Percentiles rank a stretch among this genome's conserved stretches.
Evolutionary conservation across 1,140 invertebrate species (phyloP).

Genomic region (Eumaeus atala): DNA sequence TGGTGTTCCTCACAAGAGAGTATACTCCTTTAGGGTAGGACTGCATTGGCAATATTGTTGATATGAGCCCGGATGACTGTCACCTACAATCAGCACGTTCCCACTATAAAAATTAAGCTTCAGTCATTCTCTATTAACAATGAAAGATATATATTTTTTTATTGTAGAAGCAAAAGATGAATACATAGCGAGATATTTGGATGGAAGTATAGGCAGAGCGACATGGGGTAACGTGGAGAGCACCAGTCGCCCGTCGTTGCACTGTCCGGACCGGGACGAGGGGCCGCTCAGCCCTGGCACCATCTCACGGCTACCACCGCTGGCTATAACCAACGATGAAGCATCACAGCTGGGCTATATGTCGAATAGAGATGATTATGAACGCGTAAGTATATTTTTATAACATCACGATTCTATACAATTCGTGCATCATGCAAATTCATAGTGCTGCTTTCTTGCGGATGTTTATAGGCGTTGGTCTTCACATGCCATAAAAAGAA

Average conservation of each 20-base stretch:
- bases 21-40: too few relatives aligned
- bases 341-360: slow-evolving; percentile 94
- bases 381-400: slow-evolving; percentile 78
- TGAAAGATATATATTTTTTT: neutral
- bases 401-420: neutral
- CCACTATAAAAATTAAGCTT: too few relatives aligned
- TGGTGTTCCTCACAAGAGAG: too few relatives aligned
- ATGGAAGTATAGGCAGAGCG: slow-evolving; percentile 90
- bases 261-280: slow-evolving; percentile 85
- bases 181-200: slow-evolving; percentile 91
- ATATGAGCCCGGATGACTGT: too few relatives aligned
- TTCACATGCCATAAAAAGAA: too few relatives aligned
- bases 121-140: too few relatives aligned
- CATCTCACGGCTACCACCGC: slow-evolving; percentile 81
- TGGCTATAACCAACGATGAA: slow-evolving; percentile 88
- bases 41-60: too few relatives aligned
- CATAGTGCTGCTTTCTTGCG: too few relatives aligned
- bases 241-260: slow-evolving; percentile 79
- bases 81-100: too few relatives aligned
- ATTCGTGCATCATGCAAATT: too few relatives aligned
- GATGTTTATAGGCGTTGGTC: too few relatives aligned
- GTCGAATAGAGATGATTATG: slow-evolving; percentile 96
- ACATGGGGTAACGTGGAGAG: slow-evolving; percentile 85
- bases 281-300: slow-evolving; percentile 86
- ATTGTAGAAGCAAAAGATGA: slow-evolving; percentile 91